phyloP scores from a whole-genome alignment of 2,113 vertebrate species.

The Mormyrus iriodes region DNA sequence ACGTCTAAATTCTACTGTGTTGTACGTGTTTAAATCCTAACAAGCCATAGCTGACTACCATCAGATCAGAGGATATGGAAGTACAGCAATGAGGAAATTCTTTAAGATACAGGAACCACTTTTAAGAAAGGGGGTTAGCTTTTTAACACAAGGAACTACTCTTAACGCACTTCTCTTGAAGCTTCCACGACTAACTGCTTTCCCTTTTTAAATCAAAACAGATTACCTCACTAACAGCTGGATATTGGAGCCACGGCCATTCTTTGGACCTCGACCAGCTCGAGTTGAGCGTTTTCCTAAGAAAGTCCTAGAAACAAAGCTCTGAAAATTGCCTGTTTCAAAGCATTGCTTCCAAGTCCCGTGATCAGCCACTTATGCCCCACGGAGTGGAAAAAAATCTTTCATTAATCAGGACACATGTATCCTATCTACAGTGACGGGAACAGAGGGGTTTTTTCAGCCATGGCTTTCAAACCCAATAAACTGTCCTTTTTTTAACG shows the following conservation, averaged over 20 bases:
- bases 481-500: constrained; percentile 21
- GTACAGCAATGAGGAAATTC: neutral
- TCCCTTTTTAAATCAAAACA: constrained; percentile 32
- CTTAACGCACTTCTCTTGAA: constrained; percentile 4
- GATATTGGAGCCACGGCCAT: constrained; percentile 19
- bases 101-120: neutral
- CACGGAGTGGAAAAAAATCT: constrained; percentile 29
- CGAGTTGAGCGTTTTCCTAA: constrained; percentile 42
- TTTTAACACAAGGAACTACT: neutral
- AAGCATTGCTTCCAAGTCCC: neutral
- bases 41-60: neutral
- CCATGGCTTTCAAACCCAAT: constrained; percentile 40
- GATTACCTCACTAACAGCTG: constrained; percentile 17
- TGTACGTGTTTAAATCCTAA: neutral
- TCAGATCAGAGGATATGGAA: neutral
- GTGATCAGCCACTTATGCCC: neutral
- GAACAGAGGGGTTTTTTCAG: constrained; percentile 33
- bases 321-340: constrained; percentile 36
- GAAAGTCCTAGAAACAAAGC: constrained; percentile 35
- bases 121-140: neutral
- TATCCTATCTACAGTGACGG: constrained; percentile 31
- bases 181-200: constrained; percentile 13
- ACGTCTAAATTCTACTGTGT: neutral
- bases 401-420: constrained; percentile 36
- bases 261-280: constrained; percentile 40